phyloP scores from a whole-genome alignment of 2,113 vertebrate species.

The Hypomesus transpacificus region DNA sequence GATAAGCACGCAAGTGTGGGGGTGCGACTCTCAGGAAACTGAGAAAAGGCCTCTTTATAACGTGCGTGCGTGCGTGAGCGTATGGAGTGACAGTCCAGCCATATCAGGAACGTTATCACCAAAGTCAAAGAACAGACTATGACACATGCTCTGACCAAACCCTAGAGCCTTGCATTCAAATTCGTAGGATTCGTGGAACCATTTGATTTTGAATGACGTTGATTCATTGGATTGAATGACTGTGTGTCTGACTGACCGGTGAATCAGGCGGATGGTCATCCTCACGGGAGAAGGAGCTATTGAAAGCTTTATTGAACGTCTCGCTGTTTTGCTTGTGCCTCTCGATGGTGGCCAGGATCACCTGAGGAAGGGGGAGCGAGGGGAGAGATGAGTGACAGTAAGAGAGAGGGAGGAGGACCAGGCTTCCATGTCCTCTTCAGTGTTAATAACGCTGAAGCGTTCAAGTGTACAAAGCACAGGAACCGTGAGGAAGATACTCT shows the following conservation, averaged over 20 bases:
- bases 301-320: constrained; percentile 89
- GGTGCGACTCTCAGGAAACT: constrained; percentile 20
- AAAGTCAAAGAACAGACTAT: constrained; percentile 45
- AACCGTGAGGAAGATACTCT: too few relatives aligned
- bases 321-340: constrained; percentile 95
- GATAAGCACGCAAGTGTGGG: constrained; percentile 15
- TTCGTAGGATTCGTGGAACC: neutral
- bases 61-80: constrained; percentile 30
- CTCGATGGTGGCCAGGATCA: constrained; percentile 87
- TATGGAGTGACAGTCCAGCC: constrained; percentile 29
- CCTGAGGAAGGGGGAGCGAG: constrained; percentile 66
- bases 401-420: neutral
- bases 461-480: too few relatives aligned
- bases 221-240: too few relatives aligned
- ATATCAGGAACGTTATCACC: constrained; percentile 47
- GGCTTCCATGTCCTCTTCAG: too few relatives aligned
- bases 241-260: constrained; percentile 71
- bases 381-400: neutral
- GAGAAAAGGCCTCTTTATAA: constrained; percentile 48
- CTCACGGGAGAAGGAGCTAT: constrained; percentile 81
- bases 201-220: too few relatives aligned
- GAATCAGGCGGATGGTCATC: constrained; percentile 82
- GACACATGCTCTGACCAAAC: constrained; percentile 9
- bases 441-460: neutral
- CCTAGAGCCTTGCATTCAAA: neutral